Percentiles rank a stretch among this genome's conserved stretches.
These are phyloP conservation scores for Glyptemys insculpta DNA, from an alignment of 2,797 vertebrate genomes.

Conservation along the genomic window DNA sequence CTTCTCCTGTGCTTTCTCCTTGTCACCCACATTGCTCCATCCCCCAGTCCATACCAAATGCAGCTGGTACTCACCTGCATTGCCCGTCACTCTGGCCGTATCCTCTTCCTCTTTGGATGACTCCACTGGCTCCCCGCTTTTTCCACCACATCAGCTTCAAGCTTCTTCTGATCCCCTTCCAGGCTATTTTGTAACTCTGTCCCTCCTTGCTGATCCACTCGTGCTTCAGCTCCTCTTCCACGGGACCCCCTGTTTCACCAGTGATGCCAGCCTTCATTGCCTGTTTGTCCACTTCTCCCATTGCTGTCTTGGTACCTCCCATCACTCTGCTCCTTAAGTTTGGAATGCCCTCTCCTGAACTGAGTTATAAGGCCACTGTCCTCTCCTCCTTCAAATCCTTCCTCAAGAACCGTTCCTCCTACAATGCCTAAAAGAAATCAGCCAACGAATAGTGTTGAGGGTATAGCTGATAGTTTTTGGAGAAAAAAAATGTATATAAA, in stretches of 20 bases:
- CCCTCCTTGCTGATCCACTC: not conserved
- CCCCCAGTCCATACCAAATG: too few relatives aligned
- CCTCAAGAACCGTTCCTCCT: not conserved
- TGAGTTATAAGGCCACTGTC: not conserved
- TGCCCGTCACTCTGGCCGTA: fast-evolving
- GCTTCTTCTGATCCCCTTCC: not conserved
- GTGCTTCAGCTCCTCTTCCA: not conserved
- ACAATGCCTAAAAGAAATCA: not conserved
- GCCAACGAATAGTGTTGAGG: not conserved
- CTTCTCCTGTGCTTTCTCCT: not conserved
- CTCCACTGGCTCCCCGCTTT: not conserved
- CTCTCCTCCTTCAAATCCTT: not conserved
- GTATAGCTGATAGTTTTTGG: not conserved
- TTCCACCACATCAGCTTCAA: not conserved
- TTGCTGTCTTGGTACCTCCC: not conserved
- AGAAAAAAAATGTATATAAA: not conserved
- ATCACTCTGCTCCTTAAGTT: not conserved
- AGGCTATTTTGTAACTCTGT: not conserved
- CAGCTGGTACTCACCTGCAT: not conserved
- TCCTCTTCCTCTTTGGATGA: not conserved
- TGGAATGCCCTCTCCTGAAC: not conserved
- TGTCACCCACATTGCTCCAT: not conserved
- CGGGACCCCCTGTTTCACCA: fast-evolving
- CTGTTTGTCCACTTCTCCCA: not conserved
- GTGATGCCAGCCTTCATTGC: not conserved